Conservation (phyloP, 1,140 invertebrate species). For the Micrasema longulum region DNA sequence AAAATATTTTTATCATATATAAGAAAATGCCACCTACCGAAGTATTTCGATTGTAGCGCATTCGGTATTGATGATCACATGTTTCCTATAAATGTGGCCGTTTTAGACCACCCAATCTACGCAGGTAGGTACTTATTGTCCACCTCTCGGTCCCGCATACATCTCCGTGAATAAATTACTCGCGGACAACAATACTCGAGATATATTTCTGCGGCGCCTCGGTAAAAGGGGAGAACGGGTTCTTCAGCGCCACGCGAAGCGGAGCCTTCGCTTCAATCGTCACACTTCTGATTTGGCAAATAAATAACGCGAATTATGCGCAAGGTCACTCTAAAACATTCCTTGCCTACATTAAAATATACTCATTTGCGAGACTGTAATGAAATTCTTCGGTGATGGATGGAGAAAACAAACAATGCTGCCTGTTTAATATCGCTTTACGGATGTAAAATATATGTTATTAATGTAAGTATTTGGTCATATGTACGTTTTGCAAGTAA, state of each 20-base stretch:
- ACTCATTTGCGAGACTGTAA: constrained; percentile 9
- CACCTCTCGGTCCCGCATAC: constrained; percentile 10
- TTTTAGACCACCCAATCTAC: constrained; percentile 18
- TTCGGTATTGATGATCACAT: too few relatives aligned
- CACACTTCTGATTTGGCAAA: constrained; percentile 25
- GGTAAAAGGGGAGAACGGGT: background rate
- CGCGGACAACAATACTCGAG: constrained; percentile 13
- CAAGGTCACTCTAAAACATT: constrained; percentile 27
- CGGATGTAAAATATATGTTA: too few relatives aligned
- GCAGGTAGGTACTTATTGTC: constrained; percentile 19
- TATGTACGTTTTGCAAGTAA: too few relatives aligned
- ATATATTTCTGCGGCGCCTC: too few relatives aligned
- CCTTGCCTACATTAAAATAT: constrained; percentile 17
- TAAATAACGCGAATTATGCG: constrained; percentile 25
- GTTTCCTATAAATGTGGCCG: constrained; percentile 6
- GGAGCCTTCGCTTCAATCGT: constrained; percentile 15
- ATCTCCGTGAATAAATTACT: constrained; percentile 25
- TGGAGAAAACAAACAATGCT: too few relatives aligned
- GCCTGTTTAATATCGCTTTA: too few relatives aligned
- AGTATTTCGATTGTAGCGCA: too few relatives aligned
- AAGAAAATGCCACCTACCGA: too few relatives aligned
- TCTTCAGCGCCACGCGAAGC: background rate
- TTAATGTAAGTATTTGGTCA: too few relatives aligned
- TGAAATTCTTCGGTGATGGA: constrained; percentile 27
- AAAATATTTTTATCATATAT: too few relatives aligned